Base-by-base conservation (phyloP, 1,140 invertebrate species). In the Euschistus heros region DNA sequence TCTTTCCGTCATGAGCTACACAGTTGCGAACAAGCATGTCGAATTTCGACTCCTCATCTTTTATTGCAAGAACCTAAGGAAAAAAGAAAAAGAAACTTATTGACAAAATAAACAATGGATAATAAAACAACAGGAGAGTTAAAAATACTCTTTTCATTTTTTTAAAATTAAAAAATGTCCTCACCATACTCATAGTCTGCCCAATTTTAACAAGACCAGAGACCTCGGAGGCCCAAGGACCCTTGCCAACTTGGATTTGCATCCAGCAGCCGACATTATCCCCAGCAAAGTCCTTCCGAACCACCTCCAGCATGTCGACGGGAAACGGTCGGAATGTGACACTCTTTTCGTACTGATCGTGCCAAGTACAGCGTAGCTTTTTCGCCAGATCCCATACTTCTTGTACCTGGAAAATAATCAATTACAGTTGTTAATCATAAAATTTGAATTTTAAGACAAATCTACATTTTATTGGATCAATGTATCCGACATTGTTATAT, bases 231-330 rank as follows among this genome's bases (percentile, higher is more conserved):
- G 92, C 91, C 91, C 91, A 95, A 0, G 92, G 92, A 63, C 92
- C 92, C 74, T 93, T 94, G 27, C 92, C 92, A 22, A 92, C 90
- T 76, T 95, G 92, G 68, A 95, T 94, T 75, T 94, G 92, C 91
- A 94, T 94, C 92, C 92, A 95, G 75, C 92, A 95, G 74, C 94
- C 91, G 62, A 95, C 79, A 76, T 95, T 95, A 77, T 95, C 92
- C 17, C 92, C 92, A 67, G 94, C 80, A 81, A 95, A 95, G 79
- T 95, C 94, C 18, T 92, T 91, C 0, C 91, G 93, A 24, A 94
- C 91, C 0, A 92, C 92, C 73, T 95, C 89, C 67, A 95, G 73
- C 89, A 93, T 94, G 74, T 95, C 92, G 20, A 95, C 92, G 78
- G 91, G 88, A 84, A 94, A 95, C 24, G 92, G 92, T 70, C 91